A percentile compares a stretch with the other conserved stretches of the same genome.
Evolutionary conservation across 2,888 invertebrate genomes (phyloP).

Genomic region (Mesorhabditis spiculigera): DNA sequence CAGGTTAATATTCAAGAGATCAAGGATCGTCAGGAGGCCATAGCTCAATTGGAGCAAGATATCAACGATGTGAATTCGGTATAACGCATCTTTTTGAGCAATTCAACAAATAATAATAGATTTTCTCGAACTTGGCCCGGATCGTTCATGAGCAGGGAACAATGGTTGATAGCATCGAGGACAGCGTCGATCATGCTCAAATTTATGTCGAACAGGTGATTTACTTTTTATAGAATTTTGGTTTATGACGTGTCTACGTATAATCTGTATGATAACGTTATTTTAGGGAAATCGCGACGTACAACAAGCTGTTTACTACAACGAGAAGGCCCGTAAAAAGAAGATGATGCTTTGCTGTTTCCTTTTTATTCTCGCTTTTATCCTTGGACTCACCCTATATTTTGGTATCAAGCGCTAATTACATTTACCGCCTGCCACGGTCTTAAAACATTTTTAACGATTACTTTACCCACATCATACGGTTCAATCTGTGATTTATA

Average conservation of each 20-base stretch:
- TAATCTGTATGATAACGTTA: not conserved
- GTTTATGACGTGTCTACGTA: too few species aligned
- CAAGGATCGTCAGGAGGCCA: slow-evolving; percentile 47
- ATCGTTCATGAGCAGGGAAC: slow-evolving; percentile 57
- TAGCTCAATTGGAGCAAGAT: slow-evolving; percentile 51
- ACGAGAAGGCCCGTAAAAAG: slow-evolving; percentile 52
- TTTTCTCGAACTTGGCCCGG: slow-evolving; percentile 53
- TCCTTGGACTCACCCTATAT: slow-evolving; percentile 41
- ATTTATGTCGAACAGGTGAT: slow-evolving; percentile 34
- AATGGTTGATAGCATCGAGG: slow-evolving; percentile 56
- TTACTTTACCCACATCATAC: too few species aligned
- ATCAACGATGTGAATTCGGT: slow-evolving; percentile 52
- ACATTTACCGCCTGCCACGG: not conserved
- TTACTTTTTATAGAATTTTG: too few species aligned
- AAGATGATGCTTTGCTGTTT: slow-evolving; percentile 45
- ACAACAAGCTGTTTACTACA: slow-evolving; percentile 53
- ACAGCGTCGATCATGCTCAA: slow-evolving; percentile 53
- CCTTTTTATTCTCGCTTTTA: slow-evolving; percentile 38
- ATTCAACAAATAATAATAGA: slow-evolving; percentile 21
- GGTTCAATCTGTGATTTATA: too few species aligned
- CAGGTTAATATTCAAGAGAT: slow-evolving; percentile 45
- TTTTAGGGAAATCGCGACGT: slow-evolving; percentile 47
- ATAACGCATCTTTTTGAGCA: not conserved
- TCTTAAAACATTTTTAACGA: too few species aligned
- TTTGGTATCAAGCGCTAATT: slow-evolving; percentile 16